phyloP scores from a whole-genome alignment of 2,113 vertebrate genomes.

The Anoplopoma fimbria region DNA sequence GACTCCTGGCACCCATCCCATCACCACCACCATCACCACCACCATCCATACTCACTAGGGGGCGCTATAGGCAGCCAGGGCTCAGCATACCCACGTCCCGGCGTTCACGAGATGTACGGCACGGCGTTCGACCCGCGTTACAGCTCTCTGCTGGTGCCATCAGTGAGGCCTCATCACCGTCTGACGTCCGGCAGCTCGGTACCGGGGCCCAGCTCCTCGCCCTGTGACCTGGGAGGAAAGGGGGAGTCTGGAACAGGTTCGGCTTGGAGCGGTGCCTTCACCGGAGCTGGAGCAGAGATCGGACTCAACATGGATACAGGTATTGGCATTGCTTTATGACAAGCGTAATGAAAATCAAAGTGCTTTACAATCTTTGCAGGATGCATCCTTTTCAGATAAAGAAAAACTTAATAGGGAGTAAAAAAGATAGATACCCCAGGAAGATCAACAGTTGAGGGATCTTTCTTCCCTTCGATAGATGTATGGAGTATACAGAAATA shows the following conservation, averaged over 20 bases:
- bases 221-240: conserved; percentile 91
- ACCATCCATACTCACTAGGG: conserved; percentile 91
- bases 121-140: conserved; percentile 94
- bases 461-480: not conserved
- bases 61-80: conserved; percentile 87
- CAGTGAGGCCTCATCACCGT: conserved; percentile 91
- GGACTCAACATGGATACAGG: conserved; percentile 95
- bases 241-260: conserved; percentile 83
- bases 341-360: not conserved
- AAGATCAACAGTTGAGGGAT: not conserved
- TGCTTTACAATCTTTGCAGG: not conserved
- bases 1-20: conserved; percentile 93
- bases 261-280: conserved; percentile 90
- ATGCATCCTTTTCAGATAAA: not conserved
- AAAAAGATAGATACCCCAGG: not conserved
- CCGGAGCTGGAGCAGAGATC: conserved; percentile 87
- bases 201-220: conserved; percentile 85
- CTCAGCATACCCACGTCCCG: conserved; percentile 87
- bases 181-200: conserved; percentile 83
- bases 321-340: conserved; percentile 67
- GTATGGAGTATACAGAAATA: not conserved
- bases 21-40: conserved; percentile 91
- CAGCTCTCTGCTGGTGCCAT: conserved; percentile 91
- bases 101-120: conserved; percentile 94
- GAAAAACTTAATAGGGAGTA: not conserved